Evolutionary conservation across 2,888 invertebrate genomes (phyloP), one percentile per base, ranked within the genome.

Genomic region (Chouioia cunea): DNA sequence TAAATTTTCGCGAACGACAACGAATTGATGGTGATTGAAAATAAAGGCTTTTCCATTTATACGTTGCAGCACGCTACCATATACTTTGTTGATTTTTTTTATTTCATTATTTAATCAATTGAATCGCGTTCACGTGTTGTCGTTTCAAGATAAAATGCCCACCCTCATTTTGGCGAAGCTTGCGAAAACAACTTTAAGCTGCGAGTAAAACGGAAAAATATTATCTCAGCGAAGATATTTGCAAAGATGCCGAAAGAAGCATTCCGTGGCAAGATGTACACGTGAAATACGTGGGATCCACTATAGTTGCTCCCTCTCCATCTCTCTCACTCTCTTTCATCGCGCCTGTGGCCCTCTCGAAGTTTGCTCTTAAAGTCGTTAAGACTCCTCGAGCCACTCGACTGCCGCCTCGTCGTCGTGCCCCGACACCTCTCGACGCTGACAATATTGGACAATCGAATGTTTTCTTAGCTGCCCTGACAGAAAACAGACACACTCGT

Each of bases 331-430:
- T 62, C 56, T 62, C 50, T 48, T 48, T 48, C 57, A 23, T 18
- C 62, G 56, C 22, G 36, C 16, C 14, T 12, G 48, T n/a, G 18
- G 57, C 52, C 66, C 67, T 70, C 70, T 70, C 70, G 50, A 70
- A 65, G 65, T 60, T 60, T 54, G 65, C 70, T 60, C 70, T 70
- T 56, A 65, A 65, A 70, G 70, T 70, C 54, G 65, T 70, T 65
- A 70, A 65, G 70, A n/a, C 65, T 65, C 59, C 65, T 70, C 36
- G 59, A 65, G 68, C 62, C 52, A 58, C 64, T 69, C 69, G 57
- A 64, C 63, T 48, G 54, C 27, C 18, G 16, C n/a, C 20, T 44
- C 16, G 48, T 54, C 18, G 12, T 12, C 4, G 46, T 22, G 44
- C 2, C 56, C 22, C 58, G 27, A 44, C 57, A 23, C 46, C 44